Conservation (phyloP, 2,113 vertebrate genomes). For the Aythya baeri region DNA sequence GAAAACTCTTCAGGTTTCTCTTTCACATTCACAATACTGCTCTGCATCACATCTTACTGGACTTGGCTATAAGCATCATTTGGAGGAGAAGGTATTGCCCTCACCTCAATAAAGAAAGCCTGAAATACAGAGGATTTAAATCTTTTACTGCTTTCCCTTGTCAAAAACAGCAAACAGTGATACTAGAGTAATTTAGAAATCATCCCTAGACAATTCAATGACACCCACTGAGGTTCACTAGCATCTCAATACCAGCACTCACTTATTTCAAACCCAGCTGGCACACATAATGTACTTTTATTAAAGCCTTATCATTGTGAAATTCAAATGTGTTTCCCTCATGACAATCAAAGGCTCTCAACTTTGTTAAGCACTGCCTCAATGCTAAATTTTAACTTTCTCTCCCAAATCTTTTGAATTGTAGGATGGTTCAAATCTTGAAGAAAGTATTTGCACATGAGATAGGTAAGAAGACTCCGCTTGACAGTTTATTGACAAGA, state of each 20-base stretch:
- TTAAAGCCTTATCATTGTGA: not conserved
- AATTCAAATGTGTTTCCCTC: not conserved
- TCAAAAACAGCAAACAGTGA: not conserved
- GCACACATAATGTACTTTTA: not conserved
- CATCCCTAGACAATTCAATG: not conserved
- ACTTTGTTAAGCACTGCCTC: not conserved
- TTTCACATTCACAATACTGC: not conserved
- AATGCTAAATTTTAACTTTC: not conserved
- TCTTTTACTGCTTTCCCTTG: not conserved
- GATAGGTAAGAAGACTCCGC: not conserved
- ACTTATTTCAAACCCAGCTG: not conserved
- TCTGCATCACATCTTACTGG: too few relatives aligned
- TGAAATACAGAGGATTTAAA: not conserved
- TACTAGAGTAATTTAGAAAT: not conserved
- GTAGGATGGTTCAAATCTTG: not conserved
- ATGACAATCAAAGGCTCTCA: not conserved
- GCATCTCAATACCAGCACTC: not conserved
- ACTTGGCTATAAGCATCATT: not conserved
- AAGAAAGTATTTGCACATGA: not conserved
- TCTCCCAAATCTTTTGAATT: not conserved
- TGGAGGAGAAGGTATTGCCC: not conserved
- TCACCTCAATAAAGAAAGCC: not conserved
- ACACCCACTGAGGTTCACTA: not conserved
- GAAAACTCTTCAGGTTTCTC: not conserved
- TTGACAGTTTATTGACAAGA: not conserved